Base-by-base conservation (phyloP, 92 coral and sea anemone genomes). In the Parazoanthus darwini region DNA sequence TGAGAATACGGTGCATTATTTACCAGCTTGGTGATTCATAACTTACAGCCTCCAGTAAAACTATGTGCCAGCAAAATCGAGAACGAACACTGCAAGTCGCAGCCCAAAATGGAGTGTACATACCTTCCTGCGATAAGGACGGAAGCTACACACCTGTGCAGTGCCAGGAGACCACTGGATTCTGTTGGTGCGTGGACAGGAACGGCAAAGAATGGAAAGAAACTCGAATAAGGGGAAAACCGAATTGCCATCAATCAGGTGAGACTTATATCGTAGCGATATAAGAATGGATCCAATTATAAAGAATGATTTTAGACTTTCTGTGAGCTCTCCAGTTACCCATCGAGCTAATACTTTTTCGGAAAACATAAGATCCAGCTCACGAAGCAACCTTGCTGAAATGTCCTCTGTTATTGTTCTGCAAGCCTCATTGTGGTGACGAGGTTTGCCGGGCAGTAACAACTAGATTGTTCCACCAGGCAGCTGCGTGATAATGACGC, bases 141-240 rank as follows among this genome's bases (percentile, higher is more conserved):
- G 98, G 98, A 16, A 86, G 91, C 54, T 97, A 95, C 70, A 92
- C 91, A 51, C 78, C 89, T 25, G 94, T 90, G 56, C 99, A 97
- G 81, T 97, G 99, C 81, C 94, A 97, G 65, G 82, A 91, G 66
- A 77, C 88, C 26, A 89, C 97, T 43, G 98, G 96, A 18, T 95
- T 91, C 91, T 97, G 99, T 82, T 97, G 99, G 99, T 97, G 99
- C 79, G 94, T 93, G 33, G 94, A 89, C 56, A 91, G 90, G 89
- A 80, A 89, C 43, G 97, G 97, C 20, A 82, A 86, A 46, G 98
- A 95, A 86, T 87, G 95, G 96, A 90, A 85, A 63, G 93, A 97
- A 39, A 94, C 99, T 75, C 91, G 96, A 72, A 89, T 90, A 86
- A 92, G 88, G 50, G 98, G 98, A 78, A 83, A 91, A 75, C 98